Evolutionary conservation across 2,888 invertebrate genomes (phyloP), one percentile per base, ranked within the genome.

Genomic region (Smittia sp.): DNA sequence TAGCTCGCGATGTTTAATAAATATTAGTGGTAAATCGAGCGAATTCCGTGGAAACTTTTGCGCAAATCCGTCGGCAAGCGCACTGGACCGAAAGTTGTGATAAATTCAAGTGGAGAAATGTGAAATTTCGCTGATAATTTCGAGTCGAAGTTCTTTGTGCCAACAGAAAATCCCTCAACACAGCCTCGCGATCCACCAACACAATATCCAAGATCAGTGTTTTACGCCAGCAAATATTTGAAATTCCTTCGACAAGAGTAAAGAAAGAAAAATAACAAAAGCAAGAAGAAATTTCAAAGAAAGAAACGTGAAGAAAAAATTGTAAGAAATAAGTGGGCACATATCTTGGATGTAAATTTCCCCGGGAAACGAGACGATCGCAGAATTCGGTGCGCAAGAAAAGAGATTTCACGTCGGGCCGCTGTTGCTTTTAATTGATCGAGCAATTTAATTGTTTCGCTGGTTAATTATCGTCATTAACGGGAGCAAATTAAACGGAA

Each of bases 141-240:
- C 2, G 18, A 65, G 32, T 58, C n/a, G 24, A 65, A 46, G 32
- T 73, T 73, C 73, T 65, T 65, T 73, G 73, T 73, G 58, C 62
- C 46, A 63, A 67, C 25, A 63, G 38, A 67, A 67, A 32, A 67
- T 67, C 67, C 38, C 20, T 24, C 39, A 41, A 15, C 11, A 32
- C 72, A 73, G 15, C 11, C 46, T 11, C 32, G 32, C 46, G n/a
- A 15, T 46, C 58, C 2, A 58, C 65, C 22, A 73, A 73, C 38
- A 73, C 73, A 7, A 39, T 38, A 20, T 18, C 6, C n/a, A 6
- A 13, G 38, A 18, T 27, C 4, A 9, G 25, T 67, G 38, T 38
- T 38, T 67, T 22, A 67, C 67, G 41, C 67, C 1, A 41, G 41
- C 38, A 46, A 65, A 73, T 73, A 27, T 65, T 73, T 63, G 73